A percentile compares a stretch with the other conserved stretches of the same genome.
phyloP scores from a whole-genome alignment of 2,113 vertebrate genomes.

The Ageneiosus marmoratus region DNA sequence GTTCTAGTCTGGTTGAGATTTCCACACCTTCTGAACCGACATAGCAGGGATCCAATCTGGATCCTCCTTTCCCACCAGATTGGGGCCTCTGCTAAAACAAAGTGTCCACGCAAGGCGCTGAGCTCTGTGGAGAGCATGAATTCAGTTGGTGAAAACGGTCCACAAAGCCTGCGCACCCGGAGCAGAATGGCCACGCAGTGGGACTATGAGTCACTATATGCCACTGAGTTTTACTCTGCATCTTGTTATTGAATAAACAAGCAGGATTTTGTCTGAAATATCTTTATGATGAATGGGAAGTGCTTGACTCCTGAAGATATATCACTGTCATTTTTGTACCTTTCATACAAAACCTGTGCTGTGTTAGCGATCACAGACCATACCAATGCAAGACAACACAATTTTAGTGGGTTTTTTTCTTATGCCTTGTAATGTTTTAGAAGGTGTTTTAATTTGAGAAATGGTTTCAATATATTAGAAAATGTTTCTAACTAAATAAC shows the following conservation, averaged over 20 bases:
- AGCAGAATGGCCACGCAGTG: slow-evolving; percentile 41
- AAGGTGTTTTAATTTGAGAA: neutral
- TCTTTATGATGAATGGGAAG: slow-evolving; percentile 40
- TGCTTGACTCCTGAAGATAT: slow-evolving; percentile 31
- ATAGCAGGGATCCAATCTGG: slow-evolving; percentile 48
- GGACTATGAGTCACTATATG: no score
- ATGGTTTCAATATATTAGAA: neutral
- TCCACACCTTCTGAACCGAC: slow-evolving; percentile 59
- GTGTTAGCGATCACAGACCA: neutral
- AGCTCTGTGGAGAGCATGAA: slow-evolving; percentile 41
- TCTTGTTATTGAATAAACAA: neutral
- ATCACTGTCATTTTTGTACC: slow-evolving; percentile 23
- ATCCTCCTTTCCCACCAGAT: slow-evolving; percentile 50
- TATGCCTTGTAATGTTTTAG: neutral
- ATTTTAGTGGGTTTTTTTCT: neutral
- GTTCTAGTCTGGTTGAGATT: slow-evolving; percentile 62
- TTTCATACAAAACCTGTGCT: slow-evolving; percentile 8
- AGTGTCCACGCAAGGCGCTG: slow-evolving; percentile 42
- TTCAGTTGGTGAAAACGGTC: slow-evolving; percentile 37
- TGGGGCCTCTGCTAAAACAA: slow-evolving; percentile 52
- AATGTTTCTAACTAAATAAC: neutral
- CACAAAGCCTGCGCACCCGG: slow-evolving; percentile 46
- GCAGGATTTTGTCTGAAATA: slow-evolving; percentile 5
- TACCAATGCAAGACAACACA: neutral
- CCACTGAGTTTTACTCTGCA: slow-evolving; percentile 32